Evolutionary conservation across 2,888 invertebrate species (phyloP), one percentile per base, ranked within the genome.

Genomic region (Tetragnatha montana): DNA sequence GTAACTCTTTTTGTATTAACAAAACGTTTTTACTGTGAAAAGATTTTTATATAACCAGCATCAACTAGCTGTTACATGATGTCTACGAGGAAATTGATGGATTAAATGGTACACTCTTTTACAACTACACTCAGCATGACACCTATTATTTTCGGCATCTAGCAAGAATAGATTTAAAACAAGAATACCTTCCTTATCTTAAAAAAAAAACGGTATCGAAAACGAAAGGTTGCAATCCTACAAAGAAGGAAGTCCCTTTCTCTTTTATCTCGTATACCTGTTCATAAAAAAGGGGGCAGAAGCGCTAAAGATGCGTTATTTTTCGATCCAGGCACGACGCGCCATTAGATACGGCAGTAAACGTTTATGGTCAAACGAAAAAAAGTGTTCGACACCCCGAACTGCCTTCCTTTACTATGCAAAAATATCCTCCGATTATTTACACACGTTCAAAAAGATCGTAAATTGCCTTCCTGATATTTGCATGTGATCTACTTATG

Each of bases 271-370:
- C 12, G 14, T 60, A 60, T 60, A 17, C 35, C 35, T 60, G 17
- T 60, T 60, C 49, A 75, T 12, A 19, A 78, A 19, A 19, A 51
- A 12, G 51, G 17, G 47, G 51, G 22, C 10, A 0, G 21, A 78
- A 50, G 8, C 78, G 50, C 50, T 35, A 2, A 49, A 10, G 50
- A 49, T 19, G 21, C 8, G 17, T 51, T 7, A 22, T 78, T 75
- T 78, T 78, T 51, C 51, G 51, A 51, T 51, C 10, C 14, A 78
- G 60, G 21, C 78, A 35, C 60, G 21, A n/a, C 7, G 49, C 70
- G 47, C 49, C 69, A 81, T 70, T 70, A 81, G 81, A 81, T n/a
- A 10, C 81, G 81, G 70, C 19, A 81, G 81, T 49, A 49, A 49
- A 70, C 8, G 70, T 49, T 70, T 81, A 70, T 81, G 47, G 69